Base-by-base conservation (phyloP, 1,140 invertebrate species). In the Nylanderia fulva region DNA sequence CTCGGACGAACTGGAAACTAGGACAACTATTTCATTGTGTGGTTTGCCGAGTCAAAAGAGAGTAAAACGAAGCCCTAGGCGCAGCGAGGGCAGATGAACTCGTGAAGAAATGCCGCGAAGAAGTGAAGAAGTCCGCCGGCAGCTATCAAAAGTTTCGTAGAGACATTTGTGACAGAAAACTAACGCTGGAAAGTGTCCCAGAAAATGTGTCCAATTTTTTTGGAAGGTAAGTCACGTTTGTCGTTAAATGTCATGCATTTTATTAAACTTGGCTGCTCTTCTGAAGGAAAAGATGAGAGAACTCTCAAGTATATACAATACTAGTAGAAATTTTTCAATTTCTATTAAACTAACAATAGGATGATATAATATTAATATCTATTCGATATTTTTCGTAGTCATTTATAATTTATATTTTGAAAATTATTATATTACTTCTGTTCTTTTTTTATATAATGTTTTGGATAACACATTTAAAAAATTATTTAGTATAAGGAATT, bases 121-220 rank as follows among this genome's bases (percentile, higher is more conserved):
- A 33, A 33, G 29, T 33, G 29, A 33, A 33, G 29, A 33, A 1
- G 29, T 33, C 11, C 36, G 63, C 61, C 27, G 48, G 66, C 66
- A 58, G 66, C 77, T 72, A 82, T 82, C 52, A 72, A 58, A 82
- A 82, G 66, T 82, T 82, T 72, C 54, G 45, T 42, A 52, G 36
- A 66, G 13, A 48, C 52, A 42, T 36, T 82, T 69, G 33, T 63
- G 24, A 56, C 66, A 24, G 11, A 24, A 80, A 69, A 80, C n/a
- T 24, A 11, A 33, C 24, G 29, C 39, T 45, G 9, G 5, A 39
- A 68, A 82, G 36, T 58, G 9, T 71, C 48, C n/a, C 36, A 72
- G 63, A 69, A 69, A n/a, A n/a, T n/a, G 24, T 58, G 60, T 61
- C 11, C 36, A 13, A n/a, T n/a, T 24, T 80, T 66, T 9, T 13